These are phyloP conservation scores for Pocota personata DNA, from an alignment of 2,888 invertebrate species.

Conservation along the genomic window DNA sequence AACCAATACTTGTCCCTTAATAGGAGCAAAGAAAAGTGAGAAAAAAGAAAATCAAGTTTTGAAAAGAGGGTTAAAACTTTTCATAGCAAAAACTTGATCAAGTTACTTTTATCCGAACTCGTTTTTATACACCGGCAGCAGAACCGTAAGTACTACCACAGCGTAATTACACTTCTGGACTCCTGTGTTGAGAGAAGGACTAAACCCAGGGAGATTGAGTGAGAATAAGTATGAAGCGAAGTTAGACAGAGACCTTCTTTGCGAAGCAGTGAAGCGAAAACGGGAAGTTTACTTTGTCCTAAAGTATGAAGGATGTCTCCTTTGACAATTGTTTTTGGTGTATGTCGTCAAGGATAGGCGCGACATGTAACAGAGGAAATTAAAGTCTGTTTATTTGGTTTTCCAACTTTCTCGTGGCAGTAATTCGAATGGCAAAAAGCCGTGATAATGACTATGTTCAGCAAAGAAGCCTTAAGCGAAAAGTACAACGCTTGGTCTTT, in stretches of 20 bases:
- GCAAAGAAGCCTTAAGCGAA: not conserved
- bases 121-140: conserved; percentile 14
- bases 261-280: conserved; percentile 2
- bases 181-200: not conserved
- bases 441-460: not conserved
- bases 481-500: no score
- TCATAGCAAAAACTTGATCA: conserved; percentile 31
- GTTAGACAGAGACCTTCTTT: not conserved
- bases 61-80: conserved; percentile 25
- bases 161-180: conserved; percentile 35
- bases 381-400: conserved; percentile 6
- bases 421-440: conserved; percentile 10
- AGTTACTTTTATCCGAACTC: conserved; percentile 32
- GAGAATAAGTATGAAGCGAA: not conserved
- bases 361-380: not conserved
- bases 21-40: not conserved
- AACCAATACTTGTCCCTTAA: not conserved
- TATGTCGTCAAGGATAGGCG: not conserved
- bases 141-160: conserved; percentile 24
- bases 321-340: conserved; percentile 31
- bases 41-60: conserved; percentile 27
- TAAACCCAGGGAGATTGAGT: not conserved
- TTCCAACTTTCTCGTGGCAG: conserved; percentile 11
- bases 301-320: conserved; percentile 20
- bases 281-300: conserved; percentile 15